Conservation (phyloP, 2,797 vertebrate genomes). For the Anguilla marmorata region DNA sequence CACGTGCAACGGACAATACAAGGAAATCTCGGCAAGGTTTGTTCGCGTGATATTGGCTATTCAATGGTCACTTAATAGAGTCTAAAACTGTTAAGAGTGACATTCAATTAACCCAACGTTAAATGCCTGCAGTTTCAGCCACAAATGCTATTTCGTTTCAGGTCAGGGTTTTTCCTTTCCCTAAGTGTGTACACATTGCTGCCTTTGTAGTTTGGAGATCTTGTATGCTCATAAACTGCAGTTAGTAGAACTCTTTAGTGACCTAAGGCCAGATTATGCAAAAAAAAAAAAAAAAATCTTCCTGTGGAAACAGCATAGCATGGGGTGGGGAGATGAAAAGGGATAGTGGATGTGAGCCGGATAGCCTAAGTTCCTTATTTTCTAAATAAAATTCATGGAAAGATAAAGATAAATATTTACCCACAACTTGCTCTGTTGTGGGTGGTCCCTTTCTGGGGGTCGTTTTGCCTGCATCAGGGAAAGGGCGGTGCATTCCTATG, state of each 20-base stretch:
- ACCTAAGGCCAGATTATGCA: neutral
- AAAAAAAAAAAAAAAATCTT: neutral
- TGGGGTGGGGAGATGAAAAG: neutral
- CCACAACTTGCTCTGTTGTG: neutral
- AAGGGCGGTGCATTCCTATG: conserved; percentile 27
- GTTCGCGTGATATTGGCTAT: neutral
- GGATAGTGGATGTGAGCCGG: neutral
- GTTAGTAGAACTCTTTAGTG: neutral
- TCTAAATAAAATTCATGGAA: neutral
- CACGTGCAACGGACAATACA: neutral
- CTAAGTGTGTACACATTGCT: neutral
- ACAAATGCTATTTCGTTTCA: neutral
- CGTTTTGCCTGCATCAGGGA: neutral
- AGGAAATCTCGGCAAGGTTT: neutral
- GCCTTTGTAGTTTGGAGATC: neutral
- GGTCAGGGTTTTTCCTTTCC: neutral
- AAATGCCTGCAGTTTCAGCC: neutral
- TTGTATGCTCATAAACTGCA: neutral
- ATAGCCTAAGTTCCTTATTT: neutral
- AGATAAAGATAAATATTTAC: neutral
- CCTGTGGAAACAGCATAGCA: neutral
- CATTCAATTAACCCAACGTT: neutral
- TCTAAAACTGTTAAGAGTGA: neutral
- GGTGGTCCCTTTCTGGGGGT: neutral
- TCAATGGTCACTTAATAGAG: neutral